A percentile compares a stretch with the other conserved stretches of the same genome.
Evolutionary conservation across 30 jellyfish, hydroid and myxozoan genomes (phyloP).

Genomic region (Hydractinia echinata): DNA sequence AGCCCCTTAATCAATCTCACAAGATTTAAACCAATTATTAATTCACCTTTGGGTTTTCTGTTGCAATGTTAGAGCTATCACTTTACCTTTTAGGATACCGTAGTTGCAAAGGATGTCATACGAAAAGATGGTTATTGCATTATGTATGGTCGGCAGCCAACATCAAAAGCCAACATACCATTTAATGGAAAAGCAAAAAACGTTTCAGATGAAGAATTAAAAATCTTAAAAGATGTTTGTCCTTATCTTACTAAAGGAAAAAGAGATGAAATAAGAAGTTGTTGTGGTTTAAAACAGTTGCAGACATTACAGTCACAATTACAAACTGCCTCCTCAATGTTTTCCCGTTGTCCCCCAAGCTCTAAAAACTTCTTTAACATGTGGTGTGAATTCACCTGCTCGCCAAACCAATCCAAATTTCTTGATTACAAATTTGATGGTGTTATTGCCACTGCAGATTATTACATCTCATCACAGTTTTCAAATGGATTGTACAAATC

Average conservation of each 20-base stretch:
- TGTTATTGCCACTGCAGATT: constrained; percentile 29
- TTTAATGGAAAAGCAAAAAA: constrained; percentile 74
- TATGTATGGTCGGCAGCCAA: constrained; percentile 54
- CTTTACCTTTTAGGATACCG: no score
- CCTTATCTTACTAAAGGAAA: constrained; percentile 40
- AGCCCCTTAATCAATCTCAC: no score
- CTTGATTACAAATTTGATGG: constrained; percentile 22
- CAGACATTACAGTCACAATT: constrained; percentile 48
- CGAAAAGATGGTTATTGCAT: constrained; percentile 76
- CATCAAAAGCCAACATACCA: constrained; percentile 43
- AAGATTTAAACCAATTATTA: no score
- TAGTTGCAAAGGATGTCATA: constrained; percentile 5
- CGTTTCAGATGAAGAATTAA: constrained; percentile 33
- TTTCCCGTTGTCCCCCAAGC: constrained; percentile 83
- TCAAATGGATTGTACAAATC: constrained; percentile 66
- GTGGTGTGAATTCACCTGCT: constrained; percentile 91
- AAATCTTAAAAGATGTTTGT: constrained; percentile 51
- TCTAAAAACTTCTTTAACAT: constrained; percentile 49
- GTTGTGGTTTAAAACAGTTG: constrained; percentile 70
- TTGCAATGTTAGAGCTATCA: no score
- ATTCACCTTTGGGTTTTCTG: no score
- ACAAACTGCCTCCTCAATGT: constrained; percentile 55
- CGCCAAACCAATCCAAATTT: constrained; percentile 72
- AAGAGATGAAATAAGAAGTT: constrained; percentile 22
- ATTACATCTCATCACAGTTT: constrained; percentile 47